Base-by-base conservation (phyloP, 2,888 invertebrate species). In the Anthophora plumipes region DNA sequence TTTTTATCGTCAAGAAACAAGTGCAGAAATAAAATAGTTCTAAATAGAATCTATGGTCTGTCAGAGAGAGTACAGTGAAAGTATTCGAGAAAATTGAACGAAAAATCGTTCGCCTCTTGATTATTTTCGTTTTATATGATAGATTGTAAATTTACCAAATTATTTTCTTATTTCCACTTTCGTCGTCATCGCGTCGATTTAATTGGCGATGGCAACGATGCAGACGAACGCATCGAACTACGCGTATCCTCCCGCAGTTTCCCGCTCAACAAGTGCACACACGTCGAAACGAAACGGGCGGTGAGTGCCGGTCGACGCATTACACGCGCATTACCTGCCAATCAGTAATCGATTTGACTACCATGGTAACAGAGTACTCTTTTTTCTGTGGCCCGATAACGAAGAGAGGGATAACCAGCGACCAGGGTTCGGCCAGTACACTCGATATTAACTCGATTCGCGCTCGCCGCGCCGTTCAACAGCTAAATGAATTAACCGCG, bases 361-460 rank as follows among this genome's bases (percentile, higher is more conserved):
- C 87, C 87, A 87, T 87, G 85, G 87, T 80, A 87, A 87, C 87
- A 79, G 78, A 70, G 46, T 78, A 81, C 75, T 55, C 70, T 61
- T 86, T 80, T 61, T 77, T 76, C 83, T 75, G 20, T 25, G 54
- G 25, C 46, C 83, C 66, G 80, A 78, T 78, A 84, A 77, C 76
- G 75, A 67, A 74, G 70, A 54, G 83, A 43, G 83, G 67, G 71
- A 76, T 73, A 81, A 72, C 78, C 67, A 43, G 59, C n/a, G 67
- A 55, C 68, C 72, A 60, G 78, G 64, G 63, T 74, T 61, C 52
- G 57, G 9, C 2, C 67, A 70, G 54, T 83, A 84, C 64, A 84
- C 81, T 84, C 87, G 86, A 86, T 87, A 87, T 87, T 87, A 87
- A 87, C 83, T 81, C 87, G 87, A 87, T 87, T 86, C 80, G 77